A percentile compares a stretch with the other conserved stretches of the same genome.
Evolutionary conservation across 2,797 vertebrate genomes (phyloP).

Genomic region (Manis javanica): DNA sequence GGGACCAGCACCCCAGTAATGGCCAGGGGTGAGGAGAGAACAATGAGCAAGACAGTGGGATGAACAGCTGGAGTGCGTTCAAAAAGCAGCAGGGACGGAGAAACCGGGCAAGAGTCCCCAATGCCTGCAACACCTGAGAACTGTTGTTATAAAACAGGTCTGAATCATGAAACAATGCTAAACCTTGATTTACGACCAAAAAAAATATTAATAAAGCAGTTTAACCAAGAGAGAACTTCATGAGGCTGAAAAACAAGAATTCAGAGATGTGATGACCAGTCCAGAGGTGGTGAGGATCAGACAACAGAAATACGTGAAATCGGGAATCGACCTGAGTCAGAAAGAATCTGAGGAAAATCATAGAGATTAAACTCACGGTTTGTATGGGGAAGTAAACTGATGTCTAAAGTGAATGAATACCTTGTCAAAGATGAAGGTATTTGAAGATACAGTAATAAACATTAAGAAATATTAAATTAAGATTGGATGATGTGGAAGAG

Average conservation of each 20-base stretch:
- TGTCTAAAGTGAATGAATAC: neutral
- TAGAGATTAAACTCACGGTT: neutral
- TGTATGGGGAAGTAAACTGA: neutral
- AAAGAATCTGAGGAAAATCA: neutral
- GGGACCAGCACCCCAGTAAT: neutral
- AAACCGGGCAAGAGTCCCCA: neutral
- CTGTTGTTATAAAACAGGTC: neutral
- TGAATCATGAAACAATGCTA: neutral
- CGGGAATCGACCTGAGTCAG: neutral
- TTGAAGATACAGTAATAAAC: neutral
- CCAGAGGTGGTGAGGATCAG: neutral
- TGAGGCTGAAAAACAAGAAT: too few relatives aligned
- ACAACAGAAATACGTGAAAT: neutral
- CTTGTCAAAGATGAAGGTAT: neutral
- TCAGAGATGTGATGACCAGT: neutral
- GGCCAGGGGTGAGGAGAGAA: too few relatives aligned
- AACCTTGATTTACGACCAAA: neutral
- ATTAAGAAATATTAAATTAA: neutral
- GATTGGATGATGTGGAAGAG: neutral
- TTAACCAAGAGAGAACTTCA: neutral
- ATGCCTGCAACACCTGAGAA: neutral
- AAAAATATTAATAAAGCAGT: neutral
- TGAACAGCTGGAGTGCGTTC: neutral
- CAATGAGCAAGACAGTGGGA: neutral
- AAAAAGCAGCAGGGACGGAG: neutral